phyloP scores from a whole-genome alignment of 2,113 vertebrate species.

The Mus spicilegus region DNA sequence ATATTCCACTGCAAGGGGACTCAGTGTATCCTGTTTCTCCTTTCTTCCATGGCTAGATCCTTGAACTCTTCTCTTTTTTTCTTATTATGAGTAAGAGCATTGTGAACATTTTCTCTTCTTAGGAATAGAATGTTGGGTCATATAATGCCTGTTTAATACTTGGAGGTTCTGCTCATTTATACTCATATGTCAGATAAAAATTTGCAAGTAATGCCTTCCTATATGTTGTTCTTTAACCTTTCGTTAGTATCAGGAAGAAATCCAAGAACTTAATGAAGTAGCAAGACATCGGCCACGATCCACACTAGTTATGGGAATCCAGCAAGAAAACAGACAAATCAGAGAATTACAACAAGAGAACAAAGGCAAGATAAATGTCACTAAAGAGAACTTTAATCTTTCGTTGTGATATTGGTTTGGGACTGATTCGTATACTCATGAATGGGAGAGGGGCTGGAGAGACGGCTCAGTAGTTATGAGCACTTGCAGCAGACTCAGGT shows the following conservation, averaged over 20 bases:
- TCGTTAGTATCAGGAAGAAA: conserved; percentile 33
- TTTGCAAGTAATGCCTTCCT: not conserved
- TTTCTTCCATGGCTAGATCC: too few relatives aligned
- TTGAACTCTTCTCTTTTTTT: too few relatives aligned
- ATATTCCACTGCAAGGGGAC: not conserved
- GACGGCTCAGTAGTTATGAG: not conserved
- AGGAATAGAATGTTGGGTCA: not conserved
- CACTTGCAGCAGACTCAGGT: not conserved
- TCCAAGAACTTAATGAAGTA: conserved; percentile 47
- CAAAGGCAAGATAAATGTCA: conserved; percentile 80
- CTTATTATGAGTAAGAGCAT: not conserved
- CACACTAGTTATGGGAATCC: conserved; percentile 96
- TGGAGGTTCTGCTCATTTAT: not conserved
- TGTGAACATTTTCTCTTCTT: not conserved
- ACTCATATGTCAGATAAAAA: not conserved
- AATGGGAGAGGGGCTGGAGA: not conserved
- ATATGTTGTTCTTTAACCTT: not conserved
- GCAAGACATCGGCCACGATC: conserved; percentile 97
- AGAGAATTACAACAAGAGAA: conserved; percentile 97
- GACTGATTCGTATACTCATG: not conserved
- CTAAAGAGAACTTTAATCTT: not conserved
- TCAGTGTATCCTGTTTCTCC: not conserved
- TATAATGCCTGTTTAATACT: not conserved
- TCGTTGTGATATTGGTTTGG: not conserved
- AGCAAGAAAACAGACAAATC: conserved; percentile 99